Percentiles rank a stretch among this genome's conserved stretches.
Evolutionary conservation across 2,797 vertebrate species (phyloP).

Genomic region (Dendrocincla tyrannina): DNA sequence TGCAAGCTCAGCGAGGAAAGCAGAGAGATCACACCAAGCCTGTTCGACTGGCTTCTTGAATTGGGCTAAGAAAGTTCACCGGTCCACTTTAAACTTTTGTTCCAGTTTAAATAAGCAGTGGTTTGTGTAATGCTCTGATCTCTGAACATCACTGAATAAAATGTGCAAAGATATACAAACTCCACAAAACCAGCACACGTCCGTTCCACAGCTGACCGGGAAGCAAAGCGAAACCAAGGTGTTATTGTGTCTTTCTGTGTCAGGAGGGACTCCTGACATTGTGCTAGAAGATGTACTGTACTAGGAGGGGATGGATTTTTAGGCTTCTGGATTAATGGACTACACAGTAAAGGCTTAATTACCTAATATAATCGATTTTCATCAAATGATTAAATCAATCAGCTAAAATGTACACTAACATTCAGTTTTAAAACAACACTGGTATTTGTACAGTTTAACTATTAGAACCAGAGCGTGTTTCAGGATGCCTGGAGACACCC

Average conservation of each 20-base stretch:
- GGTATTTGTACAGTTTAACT: not conserved
- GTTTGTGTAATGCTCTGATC: constrained; percentile 41
- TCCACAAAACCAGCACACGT: not conserved
- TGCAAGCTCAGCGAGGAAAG: constrained; percentile 84
- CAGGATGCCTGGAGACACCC: not conserved
- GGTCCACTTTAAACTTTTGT: not conserved
- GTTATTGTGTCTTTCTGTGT: not conserved
- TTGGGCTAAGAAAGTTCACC: constrained; percentile 73
- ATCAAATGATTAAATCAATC: not conserved
- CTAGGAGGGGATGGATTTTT: not conserved
- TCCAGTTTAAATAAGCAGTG: constrained; percentile 55
- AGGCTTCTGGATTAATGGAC: not conserved
- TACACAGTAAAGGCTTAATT: not conserved
- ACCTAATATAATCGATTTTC: not conserved
- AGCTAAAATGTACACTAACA: not conserved
- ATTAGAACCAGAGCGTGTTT: not conserved
- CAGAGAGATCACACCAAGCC: constrained; percentile 76
- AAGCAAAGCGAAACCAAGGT: not conserved
- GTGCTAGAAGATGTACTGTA: not conserved
- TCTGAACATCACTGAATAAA: constrained; percentile 38
- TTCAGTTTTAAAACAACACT: not conserved
- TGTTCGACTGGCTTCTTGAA: constrained; percentile 96
- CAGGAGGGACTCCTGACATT: not conserved
- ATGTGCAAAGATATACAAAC: constrained; percentile 43
- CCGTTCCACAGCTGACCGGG: not conserved